Percentiles rank a stretch among this genome's conserved stretches.
phyloP scores from a whole-genome alignment of 2,797 vertebrate species.

The Aselliscus stoliczkanus region DNA sequence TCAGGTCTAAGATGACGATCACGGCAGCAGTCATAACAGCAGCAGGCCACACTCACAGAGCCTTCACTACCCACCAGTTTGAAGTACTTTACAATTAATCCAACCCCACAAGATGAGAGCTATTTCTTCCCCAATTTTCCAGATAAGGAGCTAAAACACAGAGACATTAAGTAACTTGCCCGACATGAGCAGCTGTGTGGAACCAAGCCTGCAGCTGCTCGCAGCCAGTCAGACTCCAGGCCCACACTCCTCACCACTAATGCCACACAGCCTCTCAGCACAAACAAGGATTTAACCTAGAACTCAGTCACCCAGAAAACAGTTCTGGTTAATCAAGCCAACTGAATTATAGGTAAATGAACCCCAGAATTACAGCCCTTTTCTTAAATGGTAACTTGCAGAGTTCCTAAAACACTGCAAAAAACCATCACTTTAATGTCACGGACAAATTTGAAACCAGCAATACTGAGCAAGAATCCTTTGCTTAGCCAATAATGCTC shows the following conservation, averaged over 20 bases:
- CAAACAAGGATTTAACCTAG: not conserved
- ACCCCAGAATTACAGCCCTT: not conserved
- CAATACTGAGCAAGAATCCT: not conserved
- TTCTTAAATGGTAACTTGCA: not conserved
- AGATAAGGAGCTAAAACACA: not conserved
- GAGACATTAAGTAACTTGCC: not conserved
- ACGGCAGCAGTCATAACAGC: fast-evolving
- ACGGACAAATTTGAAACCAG: not conserved
- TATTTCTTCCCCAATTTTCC: not conserved
- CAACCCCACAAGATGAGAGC: not conserved
- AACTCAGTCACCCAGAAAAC: not conserved
- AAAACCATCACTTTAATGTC: not conserved
- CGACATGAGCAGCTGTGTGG: not conserved
- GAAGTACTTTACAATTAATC: not conserved
- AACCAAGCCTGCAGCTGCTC: not conserved
- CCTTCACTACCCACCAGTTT: not conserved
- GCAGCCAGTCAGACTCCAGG: not conserved
- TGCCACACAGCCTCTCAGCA: not conserved
- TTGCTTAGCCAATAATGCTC: not conserved
- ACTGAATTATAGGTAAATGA: not conserved
- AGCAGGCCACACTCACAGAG: not conserved
- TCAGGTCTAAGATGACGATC: not conserved
- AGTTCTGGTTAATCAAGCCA: not conserved
- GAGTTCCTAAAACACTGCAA: not conserved
- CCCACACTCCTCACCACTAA: not conserved